Evolutionary conservation across 2,797 vertebrate genomes (phyloP).

Genomic region (Rousettus madagascariensis): DNA sequence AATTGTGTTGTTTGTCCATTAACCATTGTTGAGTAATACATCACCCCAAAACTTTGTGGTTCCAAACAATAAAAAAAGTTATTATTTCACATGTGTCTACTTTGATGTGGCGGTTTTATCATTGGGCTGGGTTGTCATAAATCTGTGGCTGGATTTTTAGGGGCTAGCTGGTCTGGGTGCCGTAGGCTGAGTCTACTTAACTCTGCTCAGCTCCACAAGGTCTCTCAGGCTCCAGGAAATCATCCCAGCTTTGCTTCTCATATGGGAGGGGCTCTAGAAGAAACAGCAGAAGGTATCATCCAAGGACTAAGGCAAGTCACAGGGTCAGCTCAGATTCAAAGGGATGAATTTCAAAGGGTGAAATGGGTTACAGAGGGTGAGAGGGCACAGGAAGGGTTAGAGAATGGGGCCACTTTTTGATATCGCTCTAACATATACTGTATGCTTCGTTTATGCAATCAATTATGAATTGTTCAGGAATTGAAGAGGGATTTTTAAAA

Average conservation of each 20-base stretch:
- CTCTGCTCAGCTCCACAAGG: accelerated
- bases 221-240: accelerated
- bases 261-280: neutral
- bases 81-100: neutral
- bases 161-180: neutral
- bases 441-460: neutral
- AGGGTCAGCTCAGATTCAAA: neutral
- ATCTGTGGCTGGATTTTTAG: neutral
- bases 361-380: neutral
- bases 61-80: neutral
- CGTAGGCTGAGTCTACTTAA: neutral
- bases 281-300: neutral
- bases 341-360: neutral
- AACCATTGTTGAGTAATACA: neutral
- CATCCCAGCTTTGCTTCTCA: neutral
- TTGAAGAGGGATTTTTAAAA: neutral
- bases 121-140: neutral
- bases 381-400: accelerated
- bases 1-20: neutral
- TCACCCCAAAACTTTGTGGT: neutral
- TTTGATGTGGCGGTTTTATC: neutral
- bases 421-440: neutral
- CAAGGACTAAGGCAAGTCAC: neutral
- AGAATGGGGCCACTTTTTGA: neutral
- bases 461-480: neutral